Base-by-base conservation (phyloP, 2,888 invertebrate genomes). In the Corythucha ciliata region DNA sequence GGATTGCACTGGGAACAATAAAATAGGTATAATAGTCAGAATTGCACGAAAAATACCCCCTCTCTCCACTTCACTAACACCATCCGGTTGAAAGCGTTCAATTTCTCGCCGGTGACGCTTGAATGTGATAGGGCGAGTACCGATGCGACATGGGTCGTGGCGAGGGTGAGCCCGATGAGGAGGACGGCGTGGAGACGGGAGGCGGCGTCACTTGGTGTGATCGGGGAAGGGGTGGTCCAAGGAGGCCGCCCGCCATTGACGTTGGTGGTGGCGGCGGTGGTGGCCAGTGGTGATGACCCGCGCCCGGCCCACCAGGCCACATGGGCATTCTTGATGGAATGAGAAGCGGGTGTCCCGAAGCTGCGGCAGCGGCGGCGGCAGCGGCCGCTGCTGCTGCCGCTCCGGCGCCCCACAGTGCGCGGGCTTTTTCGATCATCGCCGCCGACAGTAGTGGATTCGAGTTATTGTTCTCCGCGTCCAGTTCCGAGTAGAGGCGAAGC, bases 401-500 rank as follows among this genome's bases (percentile, higher is more conserved):
- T 52, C 47, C 7, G 53, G 48, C 46, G 48, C 58, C 66, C 66
- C 67, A 57, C 4, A 67, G 64, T 18, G 66, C 64, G 3, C 68
- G 60, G 8, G 68, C 68, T 52, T 67, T 66, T 57, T 68, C 69
- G 57, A 67, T 63, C 70, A 74, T 72, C 10, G 71, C 71, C 2
- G 72, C 71, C 2, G 70, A 70, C 60, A 72, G 71, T 25, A 72
- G 64, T 4, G 68, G 68, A 37, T 65, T 66, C 26, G 68, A 67
- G 49, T 63, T 64, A 40, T 61, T 59, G 62, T 70, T 71, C 57
- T 70, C 66, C 58, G 72, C 69, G 59, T 76, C 75, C 4, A 74
- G 69, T 48, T 79, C 76, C 5, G 80, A 69, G 64, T 75, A 76
- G 4, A 77, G 71, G 20, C 50, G 50, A 60, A 85, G 71, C 2